Base-by-base conservation (phyloP, 2,888 invertebrate species). In the Polydrusus cervinus region DNA sequence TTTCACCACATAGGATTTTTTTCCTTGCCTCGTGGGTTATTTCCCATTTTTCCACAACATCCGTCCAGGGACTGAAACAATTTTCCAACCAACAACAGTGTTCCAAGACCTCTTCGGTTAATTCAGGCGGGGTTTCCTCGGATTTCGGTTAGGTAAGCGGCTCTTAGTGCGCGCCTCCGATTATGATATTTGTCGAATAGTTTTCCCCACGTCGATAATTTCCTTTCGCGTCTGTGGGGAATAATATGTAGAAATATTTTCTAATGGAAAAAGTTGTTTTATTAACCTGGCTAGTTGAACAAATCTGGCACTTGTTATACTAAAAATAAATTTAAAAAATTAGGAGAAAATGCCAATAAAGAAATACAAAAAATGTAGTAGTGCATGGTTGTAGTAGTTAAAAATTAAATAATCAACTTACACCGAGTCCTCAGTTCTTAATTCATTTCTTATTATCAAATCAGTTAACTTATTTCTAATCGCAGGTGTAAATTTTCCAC, bases 401-500 rank as follows among this genome's bases (percentile, higher is more conserved):
- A 13, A n/a, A 45, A 45, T 40, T 40, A 40, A 11, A 11, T 40
- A 40, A 11, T 40, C 13, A 45, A 45, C 45, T 45, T 45, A 45
- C 45, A 13, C 13, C 2, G 45, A 45, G 10, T 45, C 45, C 45
- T 45, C 45, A n/a, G 45, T 45, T 45, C 13, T 45, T n/a, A 45
- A n/a, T n/a, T 45, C 45, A n/a, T 45, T 45, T 45, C n/a, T 45
- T 45, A 45, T 45, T n/a, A 45, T 45, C 45, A 45, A n/a, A n/a
- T 45, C 45, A 45, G 45, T 45, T n/a, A 45, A n/a, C n/a, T 45
- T 45, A n/a, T 45, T 45, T 45, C 45, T 13, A 45, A 45, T 45
- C n/a, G 13, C 13, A 13, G 45, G n/a, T 45, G 45, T 45, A 45
- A 45, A 45, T 45, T 45, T 45, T n/a, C 45, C 45, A 6, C n/a